Evolutionary conservation across 2,888 invertebrate genomes (phyloP).

Genomic region (Erebia palarica): DNA sequence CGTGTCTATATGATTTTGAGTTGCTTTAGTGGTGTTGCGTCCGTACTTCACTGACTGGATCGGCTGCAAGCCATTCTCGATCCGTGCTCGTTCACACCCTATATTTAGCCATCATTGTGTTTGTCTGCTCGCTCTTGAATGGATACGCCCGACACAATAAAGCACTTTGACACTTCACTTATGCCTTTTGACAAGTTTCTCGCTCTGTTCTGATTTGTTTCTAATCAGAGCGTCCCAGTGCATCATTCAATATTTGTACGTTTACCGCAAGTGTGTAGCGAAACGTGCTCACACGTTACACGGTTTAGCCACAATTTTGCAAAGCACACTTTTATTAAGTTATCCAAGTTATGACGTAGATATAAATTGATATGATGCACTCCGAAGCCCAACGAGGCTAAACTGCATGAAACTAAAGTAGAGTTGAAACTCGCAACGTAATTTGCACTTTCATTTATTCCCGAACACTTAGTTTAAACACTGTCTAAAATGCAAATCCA

Average conservation of each 20-base stretch:
- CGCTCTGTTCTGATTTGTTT: conserved; percentile 72
- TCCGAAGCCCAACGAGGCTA: conserved; percentile 73
- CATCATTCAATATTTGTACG: conserved; percentile 70
- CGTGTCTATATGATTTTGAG: conserved; percentile 80
- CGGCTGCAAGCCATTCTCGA: conserved; percentile 80
- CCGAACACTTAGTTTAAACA: conserved; percentile 67
- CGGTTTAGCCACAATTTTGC: conserved; percentile 48
- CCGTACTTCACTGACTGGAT: conserved; percentile 81
- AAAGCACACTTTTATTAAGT: conserved; percentile 42
- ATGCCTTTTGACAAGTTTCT: conserved; percentile 71
- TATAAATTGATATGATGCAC: conserved; percentile 77
- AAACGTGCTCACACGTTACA: conserved; percentile 39
- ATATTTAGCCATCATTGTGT: conserved; percentile 80
- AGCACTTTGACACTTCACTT: conserved; percentile 74
- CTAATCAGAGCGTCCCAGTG: conserved; percentile 71
- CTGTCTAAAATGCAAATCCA: conserved; percentile 64
- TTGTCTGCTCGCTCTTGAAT: conserved; percentile 80
- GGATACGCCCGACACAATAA: conserved; percentile 65
- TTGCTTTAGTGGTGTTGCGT: conserved; percentile 83
- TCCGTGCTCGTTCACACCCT: conserved; percentile 79
- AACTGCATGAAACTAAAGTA: conserved; percentile 74
- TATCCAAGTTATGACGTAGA: conserved; percentile 40
- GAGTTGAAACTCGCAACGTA: conserved; percentile 75
- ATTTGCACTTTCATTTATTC: conserved; percentile 74
- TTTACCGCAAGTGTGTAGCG: conserved; percentile 30